A percentile compares a stretch with the other conserved stretches of the same genome.
phyloP scores from a whole-genome alignment of 2,113 vertebrate genomes.

The Menidia beryllina region DNA sequence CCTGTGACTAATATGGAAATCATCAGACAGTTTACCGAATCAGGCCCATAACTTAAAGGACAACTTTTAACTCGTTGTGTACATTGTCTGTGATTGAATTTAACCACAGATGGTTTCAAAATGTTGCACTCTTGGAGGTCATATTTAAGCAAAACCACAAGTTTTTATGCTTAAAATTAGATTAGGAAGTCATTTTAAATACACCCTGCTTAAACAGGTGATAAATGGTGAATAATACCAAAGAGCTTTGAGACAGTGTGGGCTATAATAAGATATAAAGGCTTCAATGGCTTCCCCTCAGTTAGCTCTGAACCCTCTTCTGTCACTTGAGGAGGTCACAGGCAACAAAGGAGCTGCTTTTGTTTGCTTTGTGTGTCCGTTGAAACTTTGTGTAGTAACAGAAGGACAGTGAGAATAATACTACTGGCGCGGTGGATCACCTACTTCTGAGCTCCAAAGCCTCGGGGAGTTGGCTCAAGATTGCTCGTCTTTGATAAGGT shows the following conservation, averaged over 20 bases:
- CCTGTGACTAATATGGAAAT: conserved; percentile 70
- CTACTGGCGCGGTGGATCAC: conserved; percentile 89
- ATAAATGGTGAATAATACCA: background rate
- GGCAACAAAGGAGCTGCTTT: conserved; percentile 47
- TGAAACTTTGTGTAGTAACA: conserved; percentile 83
- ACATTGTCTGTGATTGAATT: conserved; percentile 24
- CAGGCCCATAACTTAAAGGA: conserved; percentile 34
- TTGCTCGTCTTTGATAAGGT: conserved; percentile 94
- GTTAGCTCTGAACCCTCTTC: background rate
- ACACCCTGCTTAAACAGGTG: background rate
- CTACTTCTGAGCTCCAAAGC: conserved; percentile 86
- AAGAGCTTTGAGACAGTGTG: background rate
- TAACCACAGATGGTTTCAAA: too few species aligned
- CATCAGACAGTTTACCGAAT: conserved; percentile 64
- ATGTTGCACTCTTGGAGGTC: too few species aligned
- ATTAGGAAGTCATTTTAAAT: too few species aligned
- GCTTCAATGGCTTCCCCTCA: conserved; percentile 8
- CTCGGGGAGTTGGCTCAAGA: conserved; percentile 89
- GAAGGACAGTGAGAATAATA: conserved; percentile 78
- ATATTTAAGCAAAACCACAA: too few species aligned
- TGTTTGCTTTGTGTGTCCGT: conserved; percentile 77
- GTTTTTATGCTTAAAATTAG: too few species aligned
- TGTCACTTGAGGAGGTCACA: conserved; percentile 34
- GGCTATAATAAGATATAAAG: background rate
- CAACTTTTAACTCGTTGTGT: conserved; percentile 23